These are phyloP conservation scores for Nesoenas mayeri DNA, from an alignment of 2,113 vertebrate genomes.

Conservation along the genomic window DNA sequence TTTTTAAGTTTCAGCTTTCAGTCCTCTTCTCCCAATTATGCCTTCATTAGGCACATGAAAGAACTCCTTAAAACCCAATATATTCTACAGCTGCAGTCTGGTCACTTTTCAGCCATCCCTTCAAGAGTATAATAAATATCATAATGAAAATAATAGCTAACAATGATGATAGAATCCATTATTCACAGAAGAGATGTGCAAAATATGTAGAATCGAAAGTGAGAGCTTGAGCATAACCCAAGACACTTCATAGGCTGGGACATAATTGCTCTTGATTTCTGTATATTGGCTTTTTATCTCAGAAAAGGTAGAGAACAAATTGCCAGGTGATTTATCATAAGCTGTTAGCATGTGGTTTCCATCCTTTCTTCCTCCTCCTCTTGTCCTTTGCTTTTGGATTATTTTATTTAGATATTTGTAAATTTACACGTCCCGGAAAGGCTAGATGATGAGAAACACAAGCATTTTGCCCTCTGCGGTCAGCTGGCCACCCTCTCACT, in stretches of 20 bases:
- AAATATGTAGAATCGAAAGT: neutral
- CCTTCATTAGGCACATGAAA: neutral
- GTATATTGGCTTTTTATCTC: constrained; percentile 23
- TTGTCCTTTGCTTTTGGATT: neutral
- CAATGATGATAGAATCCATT: neutral
- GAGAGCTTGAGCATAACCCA: neutral
- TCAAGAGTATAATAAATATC: neutral
- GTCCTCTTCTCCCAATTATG: neutral
- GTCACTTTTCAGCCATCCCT: neutral
- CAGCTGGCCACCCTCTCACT: neutral
- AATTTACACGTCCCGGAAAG: neutral
- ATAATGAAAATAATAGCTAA: neutral
- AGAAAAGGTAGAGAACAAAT: neutral
- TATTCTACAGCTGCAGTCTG: neutral
- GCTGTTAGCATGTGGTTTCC: neutral
- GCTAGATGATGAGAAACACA: neutral
- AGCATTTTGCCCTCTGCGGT: neutral
- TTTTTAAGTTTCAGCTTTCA: neutral
- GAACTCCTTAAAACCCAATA: neutral
- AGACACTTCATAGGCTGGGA: neutral
- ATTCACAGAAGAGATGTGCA: neutral
- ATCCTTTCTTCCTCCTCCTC: neutral
- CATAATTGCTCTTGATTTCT: neutral
- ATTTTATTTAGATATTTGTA: neutral
- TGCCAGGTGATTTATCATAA: neutral